Evolutionary conservation across 2,888 invertebrate species (phyloP).

Genomic region (Hyles lineata): DNA sequence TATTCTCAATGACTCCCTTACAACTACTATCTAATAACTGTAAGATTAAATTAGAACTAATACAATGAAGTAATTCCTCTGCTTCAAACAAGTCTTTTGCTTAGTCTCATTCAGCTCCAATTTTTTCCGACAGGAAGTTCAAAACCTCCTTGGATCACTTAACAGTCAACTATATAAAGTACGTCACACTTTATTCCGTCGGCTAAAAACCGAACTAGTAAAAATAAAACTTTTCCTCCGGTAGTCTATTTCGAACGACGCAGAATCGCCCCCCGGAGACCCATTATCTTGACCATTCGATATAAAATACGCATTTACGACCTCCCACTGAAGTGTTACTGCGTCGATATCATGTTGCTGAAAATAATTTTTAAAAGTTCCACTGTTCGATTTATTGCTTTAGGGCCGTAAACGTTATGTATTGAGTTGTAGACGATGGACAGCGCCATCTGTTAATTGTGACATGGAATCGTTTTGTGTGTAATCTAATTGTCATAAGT

Average conservation of each 20-base stretch:
- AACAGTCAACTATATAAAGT: too few species aligned
- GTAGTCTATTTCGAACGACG: conserved; percentile 36
- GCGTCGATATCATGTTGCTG: conserved; percentile 47
- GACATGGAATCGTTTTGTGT: background rate
- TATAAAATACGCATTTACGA: conserved; percentile 69
- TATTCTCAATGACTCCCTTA: too few species aligned
- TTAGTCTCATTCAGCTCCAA: too few species aligned
- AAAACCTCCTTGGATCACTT: too few species aligned
- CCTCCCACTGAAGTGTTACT: conserved; percentile 38
- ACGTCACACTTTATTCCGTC: background rate
- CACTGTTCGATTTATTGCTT: conserved; percentile 42
- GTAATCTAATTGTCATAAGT: too few species aligned
- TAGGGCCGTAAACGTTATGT: conserved; percentile 25
- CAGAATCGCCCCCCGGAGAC: conserved; percentile 59
- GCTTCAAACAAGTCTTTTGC: too few species aligned
- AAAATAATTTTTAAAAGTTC: conserved; percentile 50
- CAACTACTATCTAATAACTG: too few species aligned
- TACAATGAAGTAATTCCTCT: too few species aligned
- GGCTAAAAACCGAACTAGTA: conserved; percentile 28
- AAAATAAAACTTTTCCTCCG: conserved; percentile 31
- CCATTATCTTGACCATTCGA: conserved; percentile 58
- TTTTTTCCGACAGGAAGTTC: too few species aligned
- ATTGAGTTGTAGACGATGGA: background rate
- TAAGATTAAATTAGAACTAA: too few species aligned
- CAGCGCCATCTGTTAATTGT: conserved; percentile 11